A percentile compares a stretch with the other conserved stretches of the same genome.
Conservation (phyloP, 2,888 invertebrate species). For the Nudaria mundana region DNA sequence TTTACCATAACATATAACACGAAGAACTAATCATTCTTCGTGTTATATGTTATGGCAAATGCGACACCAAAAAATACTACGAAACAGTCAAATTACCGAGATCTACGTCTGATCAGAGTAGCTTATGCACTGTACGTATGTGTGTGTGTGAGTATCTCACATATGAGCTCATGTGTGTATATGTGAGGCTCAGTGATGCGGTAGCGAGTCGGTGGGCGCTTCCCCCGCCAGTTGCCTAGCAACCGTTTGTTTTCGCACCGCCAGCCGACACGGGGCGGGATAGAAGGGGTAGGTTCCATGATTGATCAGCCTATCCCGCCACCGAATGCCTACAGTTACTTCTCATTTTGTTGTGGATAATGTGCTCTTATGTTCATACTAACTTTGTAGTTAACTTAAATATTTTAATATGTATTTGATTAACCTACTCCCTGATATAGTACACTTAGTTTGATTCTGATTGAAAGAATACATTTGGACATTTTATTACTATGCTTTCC, state of each 20-base stretch:
- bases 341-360: slow-evolving; percentile 45
- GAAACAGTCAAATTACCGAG: not conserved
- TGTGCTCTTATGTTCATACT: slow-evolving; percentile 36
- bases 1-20: too few species aligned
- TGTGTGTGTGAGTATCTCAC: slow-evolving; percentile 7
- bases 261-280: slow-evolving; percentile 67
- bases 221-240: slow-evolving; percentile 65
- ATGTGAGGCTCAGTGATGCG: slow-evolving; percentile 63
- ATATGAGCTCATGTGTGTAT: slow-evolving; percentile 45
- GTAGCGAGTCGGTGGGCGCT: slow-evolving; percentile 51
- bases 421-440: too few species aligned
- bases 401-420: too few species aligned
- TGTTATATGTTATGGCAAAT: too few species aligned
- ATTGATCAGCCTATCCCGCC: slow-evolving; percentile 79
- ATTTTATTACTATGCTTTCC: too few species aligned
- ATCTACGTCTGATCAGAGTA: too few species aligned
- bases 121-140: slow-evolving; percentile 24
- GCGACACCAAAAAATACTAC: too few species aligned
- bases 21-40: too few species aligned
- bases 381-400: slow-evolving; percentile 27
- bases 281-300: slow-evolving; percentile 79
- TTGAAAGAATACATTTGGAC: too few species aligned
- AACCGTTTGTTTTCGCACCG: slow-evolving; percentile 78
- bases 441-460: too few species aligned
- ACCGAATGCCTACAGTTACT: slow-evolving; percentile 68